Evolutionary conservation across 1,140 invertebrate species (phyloP).

Genomic region (Telenomus remus): DNA sequence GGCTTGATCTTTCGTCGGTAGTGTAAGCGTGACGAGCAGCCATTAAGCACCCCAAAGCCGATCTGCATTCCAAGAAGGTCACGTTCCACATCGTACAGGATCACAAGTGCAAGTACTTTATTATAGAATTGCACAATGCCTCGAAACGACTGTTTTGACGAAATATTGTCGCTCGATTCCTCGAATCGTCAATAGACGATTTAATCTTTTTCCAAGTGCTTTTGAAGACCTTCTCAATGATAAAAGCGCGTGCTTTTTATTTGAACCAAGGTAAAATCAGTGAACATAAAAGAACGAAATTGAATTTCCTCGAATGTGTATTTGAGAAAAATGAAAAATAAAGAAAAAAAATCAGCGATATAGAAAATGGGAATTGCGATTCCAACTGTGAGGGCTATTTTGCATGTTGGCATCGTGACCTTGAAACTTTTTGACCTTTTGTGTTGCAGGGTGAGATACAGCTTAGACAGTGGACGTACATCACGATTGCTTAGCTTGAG

Average conservation of each 20-base stretch:
- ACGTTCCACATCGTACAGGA: conserved; percentile 21
- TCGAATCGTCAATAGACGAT: conserved; percentile 28
- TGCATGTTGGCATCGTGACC: no score
- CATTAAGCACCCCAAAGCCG: conserved; percentile 20
- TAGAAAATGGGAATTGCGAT: no score
- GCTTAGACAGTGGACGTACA: no score
- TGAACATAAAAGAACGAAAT: no score
- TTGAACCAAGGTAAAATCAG: not conserved
- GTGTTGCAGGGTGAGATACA: no score
- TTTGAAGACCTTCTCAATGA: conserved; percentile 16
- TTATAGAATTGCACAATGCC: conserved; percentile 23
- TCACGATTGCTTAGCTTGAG: no score
- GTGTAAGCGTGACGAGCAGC: conserved; percentile 25
- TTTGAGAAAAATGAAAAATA: no score
- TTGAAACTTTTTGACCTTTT: no score
- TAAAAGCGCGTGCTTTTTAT: conserved; percentile 7
- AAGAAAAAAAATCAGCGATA: no score
- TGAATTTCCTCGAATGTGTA: no score
- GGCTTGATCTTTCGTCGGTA: conserved; percentile 10
- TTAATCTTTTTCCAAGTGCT: conserved; percentile 16
- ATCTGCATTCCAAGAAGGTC: conserved; percentile 28
- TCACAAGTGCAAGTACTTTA: conserved; percentile 20
- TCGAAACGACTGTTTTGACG: conserved; percentile 15
- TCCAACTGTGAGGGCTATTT: no score
- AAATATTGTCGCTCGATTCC: conserved; percentile 26